Evolutionary conservation across 2,888 invertebrate species (phyloP), one percentile per base, ranked within the genome.

Genomic region (Ennomos quercinarius): DNA sequence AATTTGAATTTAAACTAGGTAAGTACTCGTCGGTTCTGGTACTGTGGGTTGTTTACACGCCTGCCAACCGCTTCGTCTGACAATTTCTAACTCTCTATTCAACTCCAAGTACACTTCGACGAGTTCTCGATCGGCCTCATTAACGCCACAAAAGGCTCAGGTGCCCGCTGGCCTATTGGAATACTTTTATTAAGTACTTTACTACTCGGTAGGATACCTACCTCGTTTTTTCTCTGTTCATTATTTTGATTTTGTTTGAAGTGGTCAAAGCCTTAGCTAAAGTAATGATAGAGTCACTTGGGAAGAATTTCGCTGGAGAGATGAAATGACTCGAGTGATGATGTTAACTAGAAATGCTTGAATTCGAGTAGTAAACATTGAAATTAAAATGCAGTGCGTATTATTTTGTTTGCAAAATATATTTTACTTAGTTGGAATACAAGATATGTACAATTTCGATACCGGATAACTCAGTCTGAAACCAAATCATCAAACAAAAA

Each of bases 1-100:
- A 83, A 84, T 85, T 83, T 83, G 83, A 85, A 86, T 86, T 80
- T 80, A 83, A 81, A 86, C 82, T 80, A 81, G 78, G 72, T 80
- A 81, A 78, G 72, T 77, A 74, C 71, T 78, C 72, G 64, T 42
- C 66, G 65, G 66, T 55, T 27, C 35, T 44, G 70, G 70, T 76
- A 74, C 73, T 73, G 59, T 54, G 70, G 65, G 75, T 73, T 81
- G 80, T 79, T 78, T 78, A 73, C 76, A 70, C 68, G 69, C 60
- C 63, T 27, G 58, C 41, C 45, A 6, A 27, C 27, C 51, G 41
- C 45, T 49, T 51, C 52, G 12, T 34, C 44, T 47, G 46, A 53
- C 55, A 56, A 61, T 46, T 63, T 54, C 63, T 57, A 64, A 68
- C 61, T 72, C 67, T 44, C 63, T 68, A 72, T 69, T 68, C 68